Conservation (phyloP, 2,888 invertebrate genomes). For the Galerucella calmariensis region DNA sequence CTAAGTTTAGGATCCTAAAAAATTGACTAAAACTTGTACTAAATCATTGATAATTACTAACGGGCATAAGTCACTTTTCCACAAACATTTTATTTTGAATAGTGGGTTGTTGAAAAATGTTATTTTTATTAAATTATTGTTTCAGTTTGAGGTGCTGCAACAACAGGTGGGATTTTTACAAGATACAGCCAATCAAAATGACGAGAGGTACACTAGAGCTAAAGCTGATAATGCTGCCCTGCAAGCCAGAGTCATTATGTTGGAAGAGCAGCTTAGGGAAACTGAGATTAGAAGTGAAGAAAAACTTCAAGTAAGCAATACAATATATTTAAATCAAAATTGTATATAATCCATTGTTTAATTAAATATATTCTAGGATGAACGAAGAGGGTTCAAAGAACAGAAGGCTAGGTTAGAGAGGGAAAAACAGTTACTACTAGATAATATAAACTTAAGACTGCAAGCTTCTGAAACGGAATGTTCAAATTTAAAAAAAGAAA, state of each 20-base stretch:
- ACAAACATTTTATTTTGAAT: too few species aligned
- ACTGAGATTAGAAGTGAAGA: conserved; percentile 68
- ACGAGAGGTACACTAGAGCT: conserved; percentile 88
- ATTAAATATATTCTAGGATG: conserved; percentile 71
- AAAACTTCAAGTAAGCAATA: conserved; percentile 64
- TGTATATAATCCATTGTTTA: background rate
- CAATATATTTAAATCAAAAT: background rate
- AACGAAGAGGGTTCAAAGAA: conserved; percentile 87
- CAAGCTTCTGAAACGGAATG: conserved; percentile 77
- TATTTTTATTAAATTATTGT: conserved; percentile 48
- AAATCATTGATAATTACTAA: too few species aligned
- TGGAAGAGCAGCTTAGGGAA: conserved; percentile 90
- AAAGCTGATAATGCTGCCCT: conserved; percentile 94
- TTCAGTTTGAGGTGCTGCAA: conserved; percentile 90
- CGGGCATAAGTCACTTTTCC: too few species aligned
- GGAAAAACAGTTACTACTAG: conserved; percentile 82
- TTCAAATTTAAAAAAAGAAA: conserved; percentile 73
- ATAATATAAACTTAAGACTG: conserved; percentile 79
- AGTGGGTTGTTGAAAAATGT: background rate
- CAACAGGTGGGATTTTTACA: conserved; percentile 91
- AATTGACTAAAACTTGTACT: too few species aligned
- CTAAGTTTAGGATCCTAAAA: too few species aligned
- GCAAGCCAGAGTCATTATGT: conserved; percentile 89
- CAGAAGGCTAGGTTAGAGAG: conserved; percentile 84
- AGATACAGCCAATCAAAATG: conserved; percentile 87